Percentiles rank a stretch among this genome's conserved stretches.
phyloP scores from a whole-genome alignment of 2,113 vertebrate species.

The Baryphthengus martii region DNA sequence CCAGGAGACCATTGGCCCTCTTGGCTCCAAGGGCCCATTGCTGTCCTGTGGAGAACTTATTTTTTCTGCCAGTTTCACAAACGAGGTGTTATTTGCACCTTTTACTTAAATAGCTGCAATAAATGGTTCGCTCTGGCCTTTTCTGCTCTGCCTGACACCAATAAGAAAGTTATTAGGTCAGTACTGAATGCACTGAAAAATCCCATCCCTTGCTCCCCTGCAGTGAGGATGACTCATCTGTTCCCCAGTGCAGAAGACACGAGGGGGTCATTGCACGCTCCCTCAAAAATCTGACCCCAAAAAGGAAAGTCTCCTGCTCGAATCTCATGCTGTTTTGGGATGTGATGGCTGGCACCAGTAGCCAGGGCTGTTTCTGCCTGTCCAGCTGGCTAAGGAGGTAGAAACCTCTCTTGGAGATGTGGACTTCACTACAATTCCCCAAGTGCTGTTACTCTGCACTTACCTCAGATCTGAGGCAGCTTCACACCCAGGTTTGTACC shows the following conservation, averaged over 20 bases:
- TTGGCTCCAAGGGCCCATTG: too few species aligned
- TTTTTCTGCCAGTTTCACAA: neutral
- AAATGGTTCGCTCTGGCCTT: neutral
- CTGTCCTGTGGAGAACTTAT: too few species aligned
- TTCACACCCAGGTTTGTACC: neutral
- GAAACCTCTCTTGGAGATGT: neutral
- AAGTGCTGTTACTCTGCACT: neutral
- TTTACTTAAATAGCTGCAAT: neutral
- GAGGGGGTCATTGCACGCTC: neutral
- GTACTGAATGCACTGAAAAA: neutral
- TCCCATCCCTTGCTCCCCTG: neutral
- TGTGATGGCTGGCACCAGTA: neutral
- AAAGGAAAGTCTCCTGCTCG: neutral
- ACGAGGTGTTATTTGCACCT: neutral
- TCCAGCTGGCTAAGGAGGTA: neutral
- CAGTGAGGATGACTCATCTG: neutral
- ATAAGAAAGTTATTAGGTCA: neutral
- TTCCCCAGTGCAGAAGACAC: neutral
- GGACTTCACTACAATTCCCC: neutral
- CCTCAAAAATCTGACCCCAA: neutral
- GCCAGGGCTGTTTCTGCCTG: neutral
- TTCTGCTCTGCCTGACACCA: neutral
- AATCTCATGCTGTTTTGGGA: neutral
- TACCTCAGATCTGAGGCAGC: neutral
- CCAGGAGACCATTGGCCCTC: too few species aligned